phyloP scores from a whole-genome alignment of 2,888 invertebrate species.

The Torymus texanus region DNA sequence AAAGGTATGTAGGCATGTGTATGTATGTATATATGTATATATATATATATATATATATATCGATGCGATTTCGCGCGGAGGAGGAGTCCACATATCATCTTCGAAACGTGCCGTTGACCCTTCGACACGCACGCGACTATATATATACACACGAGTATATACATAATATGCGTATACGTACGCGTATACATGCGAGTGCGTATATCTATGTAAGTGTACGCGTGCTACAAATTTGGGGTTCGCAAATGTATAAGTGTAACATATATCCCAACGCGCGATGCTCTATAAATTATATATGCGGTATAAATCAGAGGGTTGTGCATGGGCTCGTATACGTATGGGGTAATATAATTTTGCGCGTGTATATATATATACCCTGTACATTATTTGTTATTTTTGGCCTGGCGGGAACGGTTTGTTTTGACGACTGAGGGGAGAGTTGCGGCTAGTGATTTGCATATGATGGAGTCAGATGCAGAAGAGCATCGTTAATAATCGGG shows the following conservation, averaged over 20 bases:
- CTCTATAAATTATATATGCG: constrained; percentile 41
- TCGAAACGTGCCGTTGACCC: constrained; percentile 25
- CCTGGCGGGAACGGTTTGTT: not conserved
- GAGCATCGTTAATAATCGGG: too few species aligned
- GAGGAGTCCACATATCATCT: constrained; percentile 52
- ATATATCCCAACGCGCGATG: constrained; percentile 6
- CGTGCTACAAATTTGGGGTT: constrained; percentile 32
- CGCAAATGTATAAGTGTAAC: constrained; percentile 10
- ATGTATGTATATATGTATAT: too few species aligned
- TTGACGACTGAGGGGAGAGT: not conserved
- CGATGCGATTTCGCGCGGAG: constrained; percentile 52
- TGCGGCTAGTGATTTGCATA: not conserved
- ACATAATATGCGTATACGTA: too few species aligned
- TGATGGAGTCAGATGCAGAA: too few species aligned
- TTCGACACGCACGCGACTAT: not conserved
- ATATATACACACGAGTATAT: too few species aligned
- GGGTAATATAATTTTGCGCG: too few species aligned
- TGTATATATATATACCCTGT: not conserved
- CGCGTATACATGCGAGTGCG: too few species aligned
- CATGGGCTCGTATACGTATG: too few species aligned
- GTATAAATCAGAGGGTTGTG: constrained; percentile 16
- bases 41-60: too few species aligned
- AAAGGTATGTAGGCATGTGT: not conserved
- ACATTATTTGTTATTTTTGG: constrained; percentile 6
- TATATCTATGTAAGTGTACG: too few species aligned